Percentiles rank a stretch among this genome's conserved stretches.
These are phyloP conservation scores for Pomatorhinus ruficollis DNA, from an alignment of 2,113 vertebrate species.

Conservation along the genomic window DNA sequence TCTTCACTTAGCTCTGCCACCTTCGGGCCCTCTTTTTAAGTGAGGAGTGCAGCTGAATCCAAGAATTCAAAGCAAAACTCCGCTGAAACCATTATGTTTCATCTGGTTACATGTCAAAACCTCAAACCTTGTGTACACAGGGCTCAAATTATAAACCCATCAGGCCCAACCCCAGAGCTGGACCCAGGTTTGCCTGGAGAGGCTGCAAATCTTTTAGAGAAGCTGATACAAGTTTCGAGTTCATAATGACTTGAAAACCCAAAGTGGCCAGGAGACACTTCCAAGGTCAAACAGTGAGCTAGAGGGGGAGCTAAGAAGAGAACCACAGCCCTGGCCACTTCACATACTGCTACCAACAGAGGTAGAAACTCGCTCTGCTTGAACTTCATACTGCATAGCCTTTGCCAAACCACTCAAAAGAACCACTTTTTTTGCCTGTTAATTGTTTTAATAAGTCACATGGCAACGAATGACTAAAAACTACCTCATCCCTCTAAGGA, in stretches of 20 bases:
- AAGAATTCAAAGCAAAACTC: conserved; percentile 44
- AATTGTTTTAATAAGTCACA: conserved; percentile 70
- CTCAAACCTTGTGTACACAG: conserved; percentile 24
- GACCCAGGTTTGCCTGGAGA: not conserved
- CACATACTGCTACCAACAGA: not conserved
- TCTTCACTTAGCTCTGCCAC: not conserved
- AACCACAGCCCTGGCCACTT: not conserved
- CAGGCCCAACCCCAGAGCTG: not conserved
- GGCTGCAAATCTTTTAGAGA: not conserved
- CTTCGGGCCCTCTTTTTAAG: not conserved
- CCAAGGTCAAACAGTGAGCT: not conserved
- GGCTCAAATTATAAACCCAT: conserved; percentile 45
- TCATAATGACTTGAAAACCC: not conserved
- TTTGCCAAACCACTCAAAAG: conserved; percentile 33
- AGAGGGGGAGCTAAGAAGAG: not conserved
- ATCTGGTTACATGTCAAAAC: conserved; percentile 55
- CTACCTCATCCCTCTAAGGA: conserved; percentile 58
- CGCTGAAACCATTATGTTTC: conserved; percentile 35
- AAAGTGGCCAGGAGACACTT: not conserved
- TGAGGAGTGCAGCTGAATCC: not conserved
- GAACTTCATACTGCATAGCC: not conserved
- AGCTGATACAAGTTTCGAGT: not conserved
- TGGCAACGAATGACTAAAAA: conserved; percentile 57
- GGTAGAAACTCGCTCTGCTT: not conserved
- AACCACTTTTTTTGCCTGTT: conserved; percentile 38